phyloP scores from a whole-genome alignment of 2,113 vertebrate species.

The Butastur rufipennis region DNA sequence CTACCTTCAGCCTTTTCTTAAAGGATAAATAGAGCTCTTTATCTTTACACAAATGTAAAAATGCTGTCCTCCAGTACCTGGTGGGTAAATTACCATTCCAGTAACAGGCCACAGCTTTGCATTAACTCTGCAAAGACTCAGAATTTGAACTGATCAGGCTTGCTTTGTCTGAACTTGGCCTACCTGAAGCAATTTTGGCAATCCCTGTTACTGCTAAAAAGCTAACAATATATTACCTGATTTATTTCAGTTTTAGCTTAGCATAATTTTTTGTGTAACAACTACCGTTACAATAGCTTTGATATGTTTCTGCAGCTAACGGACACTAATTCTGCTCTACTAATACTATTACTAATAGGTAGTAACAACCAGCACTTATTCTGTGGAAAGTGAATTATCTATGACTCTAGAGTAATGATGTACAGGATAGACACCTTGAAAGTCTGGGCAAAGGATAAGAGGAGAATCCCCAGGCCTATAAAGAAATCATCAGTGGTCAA shows the following conservation, averaged over 20 bases:
- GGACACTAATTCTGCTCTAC: not conserved
- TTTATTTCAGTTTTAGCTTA: not conserved
- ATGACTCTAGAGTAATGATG: not conserved
- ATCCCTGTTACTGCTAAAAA: not conserved
- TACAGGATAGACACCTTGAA: not conserved
- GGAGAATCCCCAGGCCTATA: not conserved
- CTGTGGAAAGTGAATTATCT: not conserved
- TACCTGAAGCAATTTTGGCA: not conserved
- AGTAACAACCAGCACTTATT: not conserved
- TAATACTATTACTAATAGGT: not conserved
- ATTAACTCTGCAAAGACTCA: not conserved
- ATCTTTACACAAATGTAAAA: not conserved
- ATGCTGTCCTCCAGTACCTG: not conserved
- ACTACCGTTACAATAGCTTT: not conserved
- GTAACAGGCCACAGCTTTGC: not conserved
- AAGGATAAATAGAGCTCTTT: not conserved
- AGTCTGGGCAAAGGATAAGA: not conserved
- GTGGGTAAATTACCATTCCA: not conserved
- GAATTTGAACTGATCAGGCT: not conserved
- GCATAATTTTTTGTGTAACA: not conserved
- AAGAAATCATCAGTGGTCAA: not conserved
- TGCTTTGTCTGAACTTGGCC: not conserved
- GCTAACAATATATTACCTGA: not conserved
- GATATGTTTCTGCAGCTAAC: not conserved
- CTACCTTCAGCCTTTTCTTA: not conserved